Evolutionary conservation across 2,797 vertebrate species (phyloP).

Genomic region (Melanotaenia nigrans): DNA sequence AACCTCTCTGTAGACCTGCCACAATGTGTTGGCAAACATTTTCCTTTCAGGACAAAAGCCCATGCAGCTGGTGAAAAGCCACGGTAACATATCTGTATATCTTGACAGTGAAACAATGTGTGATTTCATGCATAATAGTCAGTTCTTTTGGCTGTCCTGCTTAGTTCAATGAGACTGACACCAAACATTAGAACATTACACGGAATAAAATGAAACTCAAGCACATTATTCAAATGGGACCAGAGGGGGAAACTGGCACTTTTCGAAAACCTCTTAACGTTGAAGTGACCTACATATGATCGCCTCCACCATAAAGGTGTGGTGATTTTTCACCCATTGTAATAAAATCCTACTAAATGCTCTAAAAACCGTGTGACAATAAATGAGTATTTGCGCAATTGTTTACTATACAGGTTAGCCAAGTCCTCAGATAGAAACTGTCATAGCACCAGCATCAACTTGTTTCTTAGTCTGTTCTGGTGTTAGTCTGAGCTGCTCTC

Average conservation of each 20-base stretch:
- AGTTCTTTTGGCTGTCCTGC: conserved; percentile 29
- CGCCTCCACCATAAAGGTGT: conserved; percentile 44
- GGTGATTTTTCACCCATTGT: conserved; percentile 45
- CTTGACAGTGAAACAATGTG: conserved; percentile 53
- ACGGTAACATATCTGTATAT: conserved; percentile 46
- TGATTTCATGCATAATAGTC: conserved; percentile 51
- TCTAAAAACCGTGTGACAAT: conserved; percentile 30
- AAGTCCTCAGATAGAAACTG: conserved; percentile 22
- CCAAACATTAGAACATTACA: conserved; percentile 27
- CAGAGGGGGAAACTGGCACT: conserved; percentile 54
- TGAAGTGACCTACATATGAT: conserved; percentile 61
- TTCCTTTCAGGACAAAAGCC: conserved; percentile 44
- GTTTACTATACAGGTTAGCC: conserved; percentile 46
- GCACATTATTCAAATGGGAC: conserved; percentile 44
- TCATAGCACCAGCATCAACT: conserved; percentile 7
- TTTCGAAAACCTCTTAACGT: conserved; percentile 25
- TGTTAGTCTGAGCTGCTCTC: conserved; percentile 1
- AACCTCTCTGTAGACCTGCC: conserved; percentile 24
- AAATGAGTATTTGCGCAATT: conserved; percentile 22
- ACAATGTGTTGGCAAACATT: conserved; percentile 39
- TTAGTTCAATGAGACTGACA: conserved; percentile 33
- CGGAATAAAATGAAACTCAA: conserved; percentile 47
- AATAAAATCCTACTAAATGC: conserved; percentile 49
- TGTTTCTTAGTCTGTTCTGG: conserved; percentile 1
- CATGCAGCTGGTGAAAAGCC: conserved; percentile 25